Evolutionary conservation across 2,888 invertebrate genomes (phyloP).

Genomic region (Andrena fulva): DNA sequence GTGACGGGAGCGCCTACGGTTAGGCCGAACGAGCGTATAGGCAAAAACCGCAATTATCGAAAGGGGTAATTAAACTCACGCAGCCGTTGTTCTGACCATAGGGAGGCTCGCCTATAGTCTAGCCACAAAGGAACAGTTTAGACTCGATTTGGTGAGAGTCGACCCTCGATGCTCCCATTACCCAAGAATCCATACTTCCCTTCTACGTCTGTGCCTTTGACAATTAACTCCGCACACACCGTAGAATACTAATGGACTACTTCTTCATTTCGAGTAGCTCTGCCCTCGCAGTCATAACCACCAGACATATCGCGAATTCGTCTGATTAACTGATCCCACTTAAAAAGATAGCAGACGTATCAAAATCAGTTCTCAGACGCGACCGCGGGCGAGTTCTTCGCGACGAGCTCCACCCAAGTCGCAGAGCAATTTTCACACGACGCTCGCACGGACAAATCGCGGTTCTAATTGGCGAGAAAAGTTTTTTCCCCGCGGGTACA

Average conservation of each 20-base stretch:
- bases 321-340: too few relatives aligned
- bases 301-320: too few relatives aligned
- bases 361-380: not conserved
- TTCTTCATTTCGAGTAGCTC: not conserved
- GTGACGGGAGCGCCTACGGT: constrained; percentile 17
- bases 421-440: constrained; percentile 43
- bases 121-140: constrained; percentile 9
- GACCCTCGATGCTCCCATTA: constrained; percentile 7
- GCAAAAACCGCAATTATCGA: constrained; percentile 77
- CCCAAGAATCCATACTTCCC: not conserved
- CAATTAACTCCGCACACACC: not conserved
- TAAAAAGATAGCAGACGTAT: not conserved
- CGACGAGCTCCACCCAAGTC: not conserved
- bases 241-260: not conserved
- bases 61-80: constrained; percentile 74
- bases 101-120: constrained; percentile 15
- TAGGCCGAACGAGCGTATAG: constrained; percentile 18
- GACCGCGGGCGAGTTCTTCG: not conserved
- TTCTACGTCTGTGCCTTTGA: not conserved
- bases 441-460: constrained; percentile 47
- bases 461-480: constrained; percentile 54
- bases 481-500: constrained; percentile 34
- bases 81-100: constrained; percentile 30
- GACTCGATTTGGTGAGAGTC: not conserved
- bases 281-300: too few relatives aligned